Percentiles rank a stretch among this genome's conserved stretches.
Conservation (phyloP, 1,140 invertebrate genomes). For the Halyomorpha halys region DNA sequence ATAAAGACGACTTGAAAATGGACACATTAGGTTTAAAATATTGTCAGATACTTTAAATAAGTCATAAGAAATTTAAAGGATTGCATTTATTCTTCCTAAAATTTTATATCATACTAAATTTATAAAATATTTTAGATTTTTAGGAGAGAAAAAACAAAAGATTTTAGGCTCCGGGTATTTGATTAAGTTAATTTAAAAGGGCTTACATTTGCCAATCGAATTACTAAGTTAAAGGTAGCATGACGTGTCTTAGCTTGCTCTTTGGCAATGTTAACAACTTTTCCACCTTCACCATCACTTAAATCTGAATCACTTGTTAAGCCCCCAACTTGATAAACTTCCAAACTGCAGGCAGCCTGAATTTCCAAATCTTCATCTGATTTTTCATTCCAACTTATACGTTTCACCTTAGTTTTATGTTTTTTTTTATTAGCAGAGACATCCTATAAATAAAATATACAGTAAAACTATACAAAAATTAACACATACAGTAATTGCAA, state of each 20-base stretch:
- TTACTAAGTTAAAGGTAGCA: conserved; percentile 23
- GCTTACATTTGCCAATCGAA: conserved; percentile 22
- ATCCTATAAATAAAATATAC: conserved; percentile 1
- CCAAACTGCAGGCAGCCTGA: not conserved
- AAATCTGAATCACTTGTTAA: conserved; percentile 26
- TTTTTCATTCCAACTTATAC: conserved; percentile 16
- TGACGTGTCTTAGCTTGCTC: conserved; percentile 24
- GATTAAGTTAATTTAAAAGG: too few relatives aligned
- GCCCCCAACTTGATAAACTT: not conserved
- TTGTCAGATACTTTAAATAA: too few relatives aligned
- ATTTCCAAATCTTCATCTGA: not conserved
- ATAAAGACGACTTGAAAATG: too few relatives aligned
- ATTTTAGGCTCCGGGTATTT: too few relatives aligned
- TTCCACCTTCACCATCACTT: conserved; percentile 23
- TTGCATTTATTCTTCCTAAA: too few relatives aligned
- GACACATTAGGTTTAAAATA: too few relatives aligned
- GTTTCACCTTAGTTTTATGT: conserved; percentile 15
- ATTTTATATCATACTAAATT: too few relatives aligned
- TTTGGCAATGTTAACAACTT: not conserved
- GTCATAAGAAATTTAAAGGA: too few relatives aligned
- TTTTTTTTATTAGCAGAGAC: conserved; percentile 8
- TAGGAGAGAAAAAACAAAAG: too few relatives aligned
- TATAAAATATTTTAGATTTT: too few relatives aligned
- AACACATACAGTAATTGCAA: not conserved
- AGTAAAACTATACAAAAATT: not conserved